Base-by-base conservation (phyloP, 2,888 invertebrate genomes). In the Macaria notata region DNA sequence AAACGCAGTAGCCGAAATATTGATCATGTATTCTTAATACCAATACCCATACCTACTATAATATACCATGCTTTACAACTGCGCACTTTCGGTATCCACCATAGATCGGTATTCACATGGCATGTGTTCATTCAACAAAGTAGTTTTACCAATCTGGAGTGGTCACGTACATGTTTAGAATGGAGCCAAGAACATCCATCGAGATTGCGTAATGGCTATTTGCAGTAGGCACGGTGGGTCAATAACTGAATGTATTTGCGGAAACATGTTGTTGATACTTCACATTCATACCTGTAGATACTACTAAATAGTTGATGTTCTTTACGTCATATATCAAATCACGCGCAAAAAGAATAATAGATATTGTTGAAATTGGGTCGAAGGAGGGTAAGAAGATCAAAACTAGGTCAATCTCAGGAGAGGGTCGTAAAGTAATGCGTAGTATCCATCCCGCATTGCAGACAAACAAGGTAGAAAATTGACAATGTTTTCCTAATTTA, bases 121-220 rank as follows among this genome's bases (percentile, higher is more conserved):
- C 33, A 36, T 41, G 5, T 41, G 66, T 70, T 70, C 60, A 69
- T 68, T 59, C 50, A 60, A 72, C 70, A 71, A 69, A 67, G 68
- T 72, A 62, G 65, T 64, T 66, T 63, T 56, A 66, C 64, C 62
- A 63, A 62, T 71, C 65, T 62, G 54, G 54, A 53, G 46, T 29
- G 57, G 66, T 68, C 73, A 74, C 73, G 72, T 71, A 66, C 50
- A 39, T 60, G 63, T 59, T 68, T 57, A 59, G 66, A 54, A 69
- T 71, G 58, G 68, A 66, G 64, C 69, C 64, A 70, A 70, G 59
- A 62, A 49, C 59, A 65, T 68, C 63, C 59, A 64, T 62, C 54
- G 43, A 54, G 45, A 46, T 61, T 56, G 56, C 56, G 60, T 56
- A 56, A 61, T 54, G 46, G 8, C 31, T 54, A 46, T 59, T 64